These are phyloP conservation scores for Odontophorus gujanensis DNA, from an alignment of 2,113 vertebrate genomes.

Conservation along the genomic window DNA sequence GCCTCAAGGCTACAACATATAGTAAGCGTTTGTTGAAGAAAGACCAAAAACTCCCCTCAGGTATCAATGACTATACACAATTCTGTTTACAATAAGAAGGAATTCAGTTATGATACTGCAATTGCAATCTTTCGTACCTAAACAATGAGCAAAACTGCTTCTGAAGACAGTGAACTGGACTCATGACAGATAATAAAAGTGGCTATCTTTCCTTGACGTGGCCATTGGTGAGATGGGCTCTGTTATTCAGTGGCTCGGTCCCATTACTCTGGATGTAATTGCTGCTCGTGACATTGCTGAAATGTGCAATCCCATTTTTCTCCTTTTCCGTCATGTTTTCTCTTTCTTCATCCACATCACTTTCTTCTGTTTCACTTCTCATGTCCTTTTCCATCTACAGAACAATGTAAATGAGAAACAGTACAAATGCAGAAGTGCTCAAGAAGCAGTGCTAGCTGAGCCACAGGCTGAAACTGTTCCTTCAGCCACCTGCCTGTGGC, in stretches of 20 bases:
- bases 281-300: constrained; percentile 62
- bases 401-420: constrained; percentile 84
- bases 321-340: constrained; percentile 46
- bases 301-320: constrained; percentile 36
- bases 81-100: background rate
- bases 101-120: background rate
- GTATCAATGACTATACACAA: background rate
- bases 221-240: constrained; percentile 29
- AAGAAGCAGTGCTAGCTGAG: too few relatives aligned
- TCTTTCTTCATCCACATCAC: constrained; percentile 65
- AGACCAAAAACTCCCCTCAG: background rate
- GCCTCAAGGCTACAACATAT: background rate
- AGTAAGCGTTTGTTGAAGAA: constrained; percentile 1
- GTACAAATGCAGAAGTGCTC: too few relatives aligned
- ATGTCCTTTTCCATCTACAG: constrained; percentile 88
- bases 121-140: constrained; percentile 1
- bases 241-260: background rate
- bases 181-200: rapidly evolving
- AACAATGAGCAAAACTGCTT: background rate
- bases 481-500: too few relatives aligned
- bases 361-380: constrained; percentile 91
- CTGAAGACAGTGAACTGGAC: background rate
- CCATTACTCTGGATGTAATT: constrained; percentile 74
- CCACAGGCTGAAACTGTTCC: too few relatives aligned
- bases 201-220: constrained; percentile 58